phyloP scores from a whole-genome alignment of 1,140 invertebrate genomes.

The Trichoplusia ni region DNA sequence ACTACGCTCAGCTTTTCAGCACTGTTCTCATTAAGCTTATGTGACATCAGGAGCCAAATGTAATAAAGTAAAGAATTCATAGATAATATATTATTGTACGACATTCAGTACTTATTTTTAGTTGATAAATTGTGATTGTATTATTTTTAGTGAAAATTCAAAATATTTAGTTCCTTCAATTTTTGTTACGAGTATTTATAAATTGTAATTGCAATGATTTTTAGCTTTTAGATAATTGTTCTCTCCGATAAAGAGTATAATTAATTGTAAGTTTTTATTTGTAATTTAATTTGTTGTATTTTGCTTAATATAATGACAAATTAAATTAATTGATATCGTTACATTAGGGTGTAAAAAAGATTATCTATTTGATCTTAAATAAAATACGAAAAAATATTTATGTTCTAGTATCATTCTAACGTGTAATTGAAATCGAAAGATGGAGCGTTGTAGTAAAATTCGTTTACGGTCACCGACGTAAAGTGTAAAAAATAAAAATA shows the following conservation, averaged over 20 bases:
- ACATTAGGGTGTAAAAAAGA: slow-evolving; percentile 81
- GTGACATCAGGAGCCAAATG: slow-evolving; percentile 72
- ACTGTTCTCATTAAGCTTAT: slow-evolving; percentile 31
- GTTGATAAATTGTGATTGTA: slow-evolving; percentile 75
- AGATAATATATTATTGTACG: slow-evolving; percentile 66
- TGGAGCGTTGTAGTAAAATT: slow-evolving; percentile 79
- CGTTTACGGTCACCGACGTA: slow-evolving; percentile 79
- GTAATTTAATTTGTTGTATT: slow-evolving; percentile 80
- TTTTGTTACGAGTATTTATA: slow-evolving; percentile 80
- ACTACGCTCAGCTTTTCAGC: slow-evolving; percentile 29
- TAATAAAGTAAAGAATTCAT: slow-evolving; percentile 66
- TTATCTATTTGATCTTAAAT: slow-evolving; percentile 81
- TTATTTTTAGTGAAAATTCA: slow-evolving; percentile 68
- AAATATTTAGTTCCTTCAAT: slow-evolving; percentile 80
- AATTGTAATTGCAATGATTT: slow-evolving; percentile 74
- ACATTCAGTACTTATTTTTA: slow-evolving; percentile 65
- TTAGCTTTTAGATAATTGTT: slow-evolving; percentile 77
- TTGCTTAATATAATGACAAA: slow-evolving; percentile 79
- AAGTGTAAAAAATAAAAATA: slow-evolving; percentile 80
- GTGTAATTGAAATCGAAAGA: slow-evolving; percentile 78
- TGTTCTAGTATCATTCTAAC: slow-evolving; percentile 80
- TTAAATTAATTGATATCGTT: slow-evolving; percentile 80
- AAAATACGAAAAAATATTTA: slow-evolving; percentile 79
- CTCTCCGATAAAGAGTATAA: slow-evolving; percentile 75
- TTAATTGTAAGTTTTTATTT: slow-evolving; percentile 71